These are phyloP conservation scores for Catonia carolina DNA, from an alignment of 2,888 invertebrate genomes.

Conservation along the genomic window DNA sequence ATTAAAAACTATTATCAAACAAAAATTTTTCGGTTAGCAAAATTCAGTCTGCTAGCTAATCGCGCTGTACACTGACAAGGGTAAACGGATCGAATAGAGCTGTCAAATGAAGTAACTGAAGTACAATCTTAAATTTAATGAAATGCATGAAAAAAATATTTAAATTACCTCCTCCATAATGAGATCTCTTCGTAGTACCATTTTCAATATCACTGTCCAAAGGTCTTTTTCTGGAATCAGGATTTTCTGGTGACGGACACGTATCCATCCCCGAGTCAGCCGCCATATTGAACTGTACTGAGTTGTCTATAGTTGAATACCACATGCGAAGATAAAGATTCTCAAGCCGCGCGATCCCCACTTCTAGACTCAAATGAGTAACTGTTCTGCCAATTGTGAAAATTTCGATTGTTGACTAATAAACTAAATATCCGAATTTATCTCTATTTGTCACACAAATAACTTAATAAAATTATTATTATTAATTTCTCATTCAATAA, in stretches of 20 bases:
- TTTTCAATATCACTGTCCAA: conserved; percentile 81
- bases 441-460: too few relatives aligned
- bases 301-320: conserved; percentile 18
- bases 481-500: background rate
- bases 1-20: too few relatives aligned
- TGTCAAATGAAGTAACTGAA: too few relatives aligned
- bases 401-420: too few relatives aligned
- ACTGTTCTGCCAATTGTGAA: background rate
- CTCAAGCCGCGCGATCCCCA: conserved; percentile 6
- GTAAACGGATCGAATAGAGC: too few relatives aligned
- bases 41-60: too few relatives aligned
- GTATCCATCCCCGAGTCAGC: conserved; percentile 91
- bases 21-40: too few relatives aligned
- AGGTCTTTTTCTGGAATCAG: conserved; percentile 84
- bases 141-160: background rate
- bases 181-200: conserved; percentile 82
- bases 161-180: conserved; percentile 75
- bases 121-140: too few relatives aligned
- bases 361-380: background rate
- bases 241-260: conserved; percentile 87
- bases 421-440: too few relatives aligned
- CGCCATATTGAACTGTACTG: conserved; percentile 61
- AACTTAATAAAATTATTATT: too few relatives aligned
- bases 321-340: conserved; percentile 20
- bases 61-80: too few relatives aligned